Evolutionary conservation across 2,797 vertebrate genomes (phyloP), one percentile per base, ranked within the genome.

Genomic region (Heliangelus exortis): DNA sequence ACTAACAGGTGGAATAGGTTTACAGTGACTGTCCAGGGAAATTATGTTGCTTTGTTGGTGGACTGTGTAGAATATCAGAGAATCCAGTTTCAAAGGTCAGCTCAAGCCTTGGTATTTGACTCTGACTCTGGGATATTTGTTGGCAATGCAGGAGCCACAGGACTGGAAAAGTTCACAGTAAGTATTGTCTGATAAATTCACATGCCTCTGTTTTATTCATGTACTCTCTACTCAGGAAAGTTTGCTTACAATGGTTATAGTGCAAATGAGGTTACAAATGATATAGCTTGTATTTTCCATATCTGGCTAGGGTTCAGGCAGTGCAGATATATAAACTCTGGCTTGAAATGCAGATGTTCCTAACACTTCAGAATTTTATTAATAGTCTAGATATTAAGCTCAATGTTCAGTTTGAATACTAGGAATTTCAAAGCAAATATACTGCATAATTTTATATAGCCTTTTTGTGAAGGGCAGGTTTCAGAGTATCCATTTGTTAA

Each of bases 121-220:
- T 89, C 98, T 95, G 99, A 98, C 63, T 99, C 99, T 0, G 99
- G 99, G 43, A 98, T 99, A 98, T 99, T 99, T 39, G 98, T 99
- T 18, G 99, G 99, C 81, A 99, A 98, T 8, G 99, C 99, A 0
- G 99, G 99, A 54, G 99, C 98, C 26, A 98, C 98, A 0, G 98
- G 98, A 29, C 83, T 99, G 96, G 96, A 98, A 59, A 98, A 96
- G 95, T 99, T 99, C 97, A 98, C 98, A 77, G 99, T 99, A 96
- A 99, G 99, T 98, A 81, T 75, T 10, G 9, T 29, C 62, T 59
- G 59, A 82, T 41, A 68, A 85, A 77, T 45, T 81, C 28, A 21
- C 22, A 9, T 59, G 10, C 7, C 39, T 84, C 31, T 50, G 34
- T 72, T 91, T 81, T 66, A 53, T 34, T 28, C 16, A 20, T 31